Evolutionary conservation across 2,113 vertebrate species (phyloP).

Genomic region (Gallinago jamesoni): DNA sequence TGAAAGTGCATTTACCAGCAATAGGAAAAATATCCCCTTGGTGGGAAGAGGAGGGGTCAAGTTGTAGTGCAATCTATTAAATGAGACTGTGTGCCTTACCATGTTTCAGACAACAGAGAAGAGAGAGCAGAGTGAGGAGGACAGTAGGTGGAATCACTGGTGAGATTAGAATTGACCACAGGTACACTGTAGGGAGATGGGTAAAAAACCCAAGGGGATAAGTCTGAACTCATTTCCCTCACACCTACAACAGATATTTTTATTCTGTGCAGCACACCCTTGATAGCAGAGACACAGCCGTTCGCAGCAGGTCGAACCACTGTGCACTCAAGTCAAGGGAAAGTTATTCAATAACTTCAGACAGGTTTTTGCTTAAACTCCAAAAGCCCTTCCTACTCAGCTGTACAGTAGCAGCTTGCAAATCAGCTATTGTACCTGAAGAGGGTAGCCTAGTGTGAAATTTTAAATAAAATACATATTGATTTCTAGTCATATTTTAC

Average conservation of each 20-base stretch:
- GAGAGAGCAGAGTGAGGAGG: not conserved
- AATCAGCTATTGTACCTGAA: not conserved
- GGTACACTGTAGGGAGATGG: not conserved
- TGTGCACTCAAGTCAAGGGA: not conserved
- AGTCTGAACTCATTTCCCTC: not conserved
- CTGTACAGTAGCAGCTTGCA: not conserved
- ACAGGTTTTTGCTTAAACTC: not conserved
- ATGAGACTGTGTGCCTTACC: not conserved
- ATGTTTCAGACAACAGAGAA: not conserved
- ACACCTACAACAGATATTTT: not conserved
- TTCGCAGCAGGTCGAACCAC: rapidly evolving
- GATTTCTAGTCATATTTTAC: not conserved
- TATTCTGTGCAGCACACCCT: not conserved
- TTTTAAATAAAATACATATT: not conserved
- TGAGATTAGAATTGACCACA: not conserved
- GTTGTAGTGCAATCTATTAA: not conserved
- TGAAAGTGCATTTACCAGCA: not conserved
- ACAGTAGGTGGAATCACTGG: not conserved
- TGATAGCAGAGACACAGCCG: not conserved
- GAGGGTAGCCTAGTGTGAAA: not conserved
- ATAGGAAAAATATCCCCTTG: not conserved
- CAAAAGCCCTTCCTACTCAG: not conserved
- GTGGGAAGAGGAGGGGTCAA: not conserved
- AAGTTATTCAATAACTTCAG: not conserved
- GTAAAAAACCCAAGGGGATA: not conserved